Evolutionary conservation across 2,113 vertebrate species (phyloP).

Genomic region (Takifugu bimaculatus): DNA sequence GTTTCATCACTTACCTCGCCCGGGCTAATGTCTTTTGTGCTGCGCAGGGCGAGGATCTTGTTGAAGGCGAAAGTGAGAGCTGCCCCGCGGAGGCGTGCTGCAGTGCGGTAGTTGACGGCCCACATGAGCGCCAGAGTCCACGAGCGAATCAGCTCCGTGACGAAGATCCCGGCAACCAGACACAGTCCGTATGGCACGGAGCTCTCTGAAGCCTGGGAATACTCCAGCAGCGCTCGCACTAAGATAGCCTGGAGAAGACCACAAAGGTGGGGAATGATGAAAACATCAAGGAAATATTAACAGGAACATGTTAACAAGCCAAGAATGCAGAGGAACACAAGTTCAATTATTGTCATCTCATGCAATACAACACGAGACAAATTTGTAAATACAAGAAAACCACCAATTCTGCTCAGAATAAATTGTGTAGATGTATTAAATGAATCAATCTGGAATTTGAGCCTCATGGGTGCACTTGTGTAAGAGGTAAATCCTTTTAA

Average conservation of each 20-base stretch:
- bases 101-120: slow-evolving; percentile 81
- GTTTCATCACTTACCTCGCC: slow-evolving; percentile 72
- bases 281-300: background rate
- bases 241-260: slow-evolving; percentile 67
- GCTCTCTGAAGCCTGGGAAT: slow-evolving; percentile 65
- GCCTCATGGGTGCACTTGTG: slow-evolving; percentile 43
- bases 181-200: slow-evolving; percentile 68
- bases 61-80: slow-evolving; percentile 76
- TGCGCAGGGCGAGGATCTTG: slow-evolving; percentile 77
- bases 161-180: slow-evolving; percentile 74
- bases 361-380: too few species aligned
- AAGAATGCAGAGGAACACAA: too few species aligned
- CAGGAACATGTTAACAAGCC: background rate
- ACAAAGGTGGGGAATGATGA: background rate
- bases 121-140: slow-evolving; percentile 79
- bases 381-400: slow-evolving; percentile 2
- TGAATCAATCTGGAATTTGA: slow-evolving; percentile 37
- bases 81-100: slow-evolving; percentile 76
- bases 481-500: slow-evolving; percentile 62
- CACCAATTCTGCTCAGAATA: background rate
- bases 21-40: slow-evolving; percentile 74
- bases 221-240: slow-evolving; percentile 76
- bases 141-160: slow-evolving; percentile 75
- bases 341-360: too few species aligned
- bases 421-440: slow-evolving; percentile 12